Conservation (phyloP, 2,113 vertebrate species). For the Centrocercus urophasianus region DNA sequence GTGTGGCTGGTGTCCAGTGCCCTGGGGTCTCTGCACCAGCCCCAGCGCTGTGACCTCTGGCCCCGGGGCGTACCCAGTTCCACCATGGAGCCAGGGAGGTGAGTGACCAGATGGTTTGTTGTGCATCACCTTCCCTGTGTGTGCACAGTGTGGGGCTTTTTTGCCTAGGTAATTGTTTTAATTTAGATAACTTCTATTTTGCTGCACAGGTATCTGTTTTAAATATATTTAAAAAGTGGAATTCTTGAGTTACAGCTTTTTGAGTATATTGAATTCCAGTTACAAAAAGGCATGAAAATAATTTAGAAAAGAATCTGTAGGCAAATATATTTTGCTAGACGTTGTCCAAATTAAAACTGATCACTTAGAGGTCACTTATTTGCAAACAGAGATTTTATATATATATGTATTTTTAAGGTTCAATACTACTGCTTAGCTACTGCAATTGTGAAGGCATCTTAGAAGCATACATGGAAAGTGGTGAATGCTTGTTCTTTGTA, state of each 20-base stretch:
- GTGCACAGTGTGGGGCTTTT: background rate
- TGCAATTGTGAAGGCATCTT: background rate
- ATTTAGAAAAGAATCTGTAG: background rate
- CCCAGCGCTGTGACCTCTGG: no score
- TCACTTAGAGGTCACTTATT: background rate
- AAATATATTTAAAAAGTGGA: background rate
- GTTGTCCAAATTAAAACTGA: background rate
- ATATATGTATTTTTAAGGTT: no score
- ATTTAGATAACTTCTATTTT: background rate
- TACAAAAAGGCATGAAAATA: background rate
- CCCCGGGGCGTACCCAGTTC: no score
- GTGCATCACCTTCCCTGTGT: background rate
- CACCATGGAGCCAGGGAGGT: no score
- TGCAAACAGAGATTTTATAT: background rate
- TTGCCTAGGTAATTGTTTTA: background rate
- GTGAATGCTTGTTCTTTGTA: background rate
- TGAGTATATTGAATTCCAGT: no score
- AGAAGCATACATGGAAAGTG: background rate
- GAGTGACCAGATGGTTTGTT: background rate
- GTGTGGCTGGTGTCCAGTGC: no score
- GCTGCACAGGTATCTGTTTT: background rate
- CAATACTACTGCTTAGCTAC: background rate
- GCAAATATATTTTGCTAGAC: background rate
- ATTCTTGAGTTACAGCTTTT: background rate
- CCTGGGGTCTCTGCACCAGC: no score